Evolutionary conservation across 1,140 invertebrate species (phyloP).

Genomic region (Cyphomyrmex costatus): DNA sequence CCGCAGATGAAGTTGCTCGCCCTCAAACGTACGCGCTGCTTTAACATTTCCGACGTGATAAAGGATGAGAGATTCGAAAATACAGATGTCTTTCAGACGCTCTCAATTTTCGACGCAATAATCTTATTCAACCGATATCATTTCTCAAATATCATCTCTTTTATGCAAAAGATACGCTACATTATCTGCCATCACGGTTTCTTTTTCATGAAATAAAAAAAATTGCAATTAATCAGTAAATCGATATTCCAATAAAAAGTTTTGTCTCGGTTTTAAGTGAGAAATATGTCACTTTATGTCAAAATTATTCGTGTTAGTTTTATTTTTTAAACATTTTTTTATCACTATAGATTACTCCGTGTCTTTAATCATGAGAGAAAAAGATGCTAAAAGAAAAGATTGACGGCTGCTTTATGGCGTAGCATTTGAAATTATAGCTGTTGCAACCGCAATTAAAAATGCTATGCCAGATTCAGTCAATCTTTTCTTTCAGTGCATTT

Average conservation of each 20-base stretch:
- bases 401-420: too few relatives aligned
- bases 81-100: neutral
- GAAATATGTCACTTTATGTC: neutral
- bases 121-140: neutral
- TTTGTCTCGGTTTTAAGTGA: neutral
- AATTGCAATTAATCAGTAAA: neutral
- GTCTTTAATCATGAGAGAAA: neutral
- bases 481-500: too few relatives aligned
- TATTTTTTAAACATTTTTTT: too few relatives aligned
- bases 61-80: slow-evolving; percentile 14
- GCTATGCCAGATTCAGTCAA: too few relatives aligned
- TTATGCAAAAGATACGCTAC: neutral
- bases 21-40: slow-evolving; percentile 89
- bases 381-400: too few relatives aligned
- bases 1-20: slow-evolving; percentile 90
- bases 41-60: slow-evolving; percentile 72
- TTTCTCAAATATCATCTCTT: slow-evolving; percentile 4
- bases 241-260: neutral
- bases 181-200: neutral
- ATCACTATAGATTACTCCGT: neutral
- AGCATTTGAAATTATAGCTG: too few relatives aligned
- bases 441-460: too few relatives aligned
- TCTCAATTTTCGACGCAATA: neutral
- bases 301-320: neutral
- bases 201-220: neutral